Base-by-base conservation (phyloP, 2,113 vertebrate species). In the Rhinolophus sinicus region DNA sequence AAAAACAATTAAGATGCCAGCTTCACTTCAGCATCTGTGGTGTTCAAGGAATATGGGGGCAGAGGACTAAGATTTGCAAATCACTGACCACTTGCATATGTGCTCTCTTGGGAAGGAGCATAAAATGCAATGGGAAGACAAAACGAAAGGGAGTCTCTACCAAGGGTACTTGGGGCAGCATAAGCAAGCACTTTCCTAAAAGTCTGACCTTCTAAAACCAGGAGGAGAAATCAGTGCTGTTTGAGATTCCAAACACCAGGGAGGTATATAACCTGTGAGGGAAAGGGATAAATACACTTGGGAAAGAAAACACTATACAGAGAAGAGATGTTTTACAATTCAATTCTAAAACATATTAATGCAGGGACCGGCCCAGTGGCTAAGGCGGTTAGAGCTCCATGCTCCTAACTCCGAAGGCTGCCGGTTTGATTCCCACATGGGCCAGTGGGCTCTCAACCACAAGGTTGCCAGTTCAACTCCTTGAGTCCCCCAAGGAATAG, bases 271-370 rank as follows among this genome's bases (percentile, higher is more conserved):
- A 80, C n/a, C 38, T 24, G 30, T 10, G 56, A 69, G 24, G 13
- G 22, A n/a, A 69, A 5, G 40, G 28, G 58, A 22, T 88, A 92
- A 93, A 92, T 83, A 60, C 58, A 67, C 75, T 54, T 78, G 52
- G 58, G 78, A 70, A 92, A 76, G 44, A 54, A 96, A 91, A 86
- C 47, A 93, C 38, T 33, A 75, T 28, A 78, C 21, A 73, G 62
- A 97, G 28, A 92, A 81, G 56, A 92, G 35, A 16, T 52, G 47
- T 96, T 96, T 96, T 58, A 58, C 95, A 91, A 94, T 89, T 96
- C 52, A 87, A n/a, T 86, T 93, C 18, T 11, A 18, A 87, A 87
- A 84, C 47, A 56, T 56, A 52, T 50, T 40, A 44, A 44, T 44
- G 40, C 40, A 44, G 40, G 40, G 40, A 6, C 40, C 40, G 40